A percentile compares a stretch with the other conserved stretches of the same genome.
Conservation (phyloP, 1,140 invertebrate genomes). For the Octopus bimaculoides region DNA sequence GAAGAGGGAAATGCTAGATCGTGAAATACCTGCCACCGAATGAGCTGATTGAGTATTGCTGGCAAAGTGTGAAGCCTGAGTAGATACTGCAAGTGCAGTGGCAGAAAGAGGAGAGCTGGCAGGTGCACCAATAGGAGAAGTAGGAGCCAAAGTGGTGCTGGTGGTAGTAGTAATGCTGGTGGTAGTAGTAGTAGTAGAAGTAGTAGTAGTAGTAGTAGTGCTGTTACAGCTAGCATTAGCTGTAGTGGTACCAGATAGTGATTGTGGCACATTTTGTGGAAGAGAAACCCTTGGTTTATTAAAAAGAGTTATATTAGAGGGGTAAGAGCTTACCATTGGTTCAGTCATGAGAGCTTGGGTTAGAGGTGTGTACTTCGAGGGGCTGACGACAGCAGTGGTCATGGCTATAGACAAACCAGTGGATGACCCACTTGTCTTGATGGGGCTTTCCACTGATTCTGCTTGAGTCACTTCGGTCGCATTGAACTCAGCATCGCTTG, state of each 20-base stretch:
- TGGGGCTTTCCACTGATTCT: background rate
- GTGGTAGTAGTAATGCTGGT: background rate
- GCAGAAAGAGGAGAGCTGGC: background rate
- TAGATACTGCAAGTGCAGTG: background rate
- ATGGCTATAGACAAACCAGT: background rate
- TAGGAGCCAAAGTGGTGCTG: background rate
- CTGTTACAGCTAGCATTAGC: background rate
- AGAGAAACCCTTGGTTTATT: background rate
- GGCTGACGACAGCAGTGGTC: background rate
- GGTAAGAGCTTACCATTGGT: constrained; percentile 1
- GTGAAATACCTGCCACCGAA: background rate
- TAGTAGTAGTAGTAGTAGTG: background rate
- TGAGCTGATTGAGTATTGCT: background rate
- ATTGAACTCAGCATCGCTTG: background rate
- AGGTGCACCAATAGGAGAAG: background rate
- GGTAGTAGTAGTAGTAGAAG: background rate
- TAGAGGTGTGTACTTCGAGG: background rate
- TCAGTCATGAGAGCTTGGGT: constrained; percentile 4
- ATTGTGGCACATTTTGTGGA: background rate
- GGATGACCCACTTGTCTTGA: background rate
- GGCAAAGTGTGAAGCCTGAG: background rate
- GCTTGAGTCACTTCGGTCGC: background rate
- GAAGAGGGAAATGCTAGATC: background rate
- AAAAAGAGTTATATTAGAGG: background rate
- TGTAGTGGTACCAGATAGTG: background rate